Evolutionary conservation across 2,113 vertebrate genomes (phyloP), one percentile per base, ranked within the genome.

Genomic region (Eulemur rufifrons): DNA sequence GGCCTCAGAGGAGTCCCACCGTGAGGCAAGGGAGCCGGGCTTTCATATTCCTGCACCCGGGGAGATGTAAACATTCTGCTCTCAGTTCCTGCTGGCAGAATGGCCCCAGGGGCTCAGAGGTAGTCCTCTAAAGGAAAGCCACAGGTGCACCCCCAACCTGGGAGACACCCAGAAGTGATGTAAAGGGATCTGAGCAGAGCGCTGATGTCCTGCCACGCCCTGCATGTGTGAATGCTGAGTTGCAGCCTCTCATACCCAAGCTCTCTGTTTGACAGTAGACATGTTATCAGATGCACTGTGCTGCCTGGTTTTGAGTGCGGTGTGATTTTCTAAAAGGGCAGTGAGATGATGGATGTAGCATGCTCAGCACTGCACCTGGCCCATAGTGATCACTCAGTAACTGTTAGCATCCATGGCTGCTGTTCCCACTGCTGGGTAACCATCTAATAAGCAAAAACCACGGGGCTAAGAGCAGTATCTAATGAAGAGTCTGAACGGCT

Each of bases 201-300:
- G 20, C 13, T 42, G 39, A 21, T 2, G 0, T 20, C 45, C 25
- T 52, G 37, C 17, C 37, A 0, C 4, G 32, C 61, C 42, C 6
- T 10, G 42, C 11, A 6, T 2, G 3, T 34, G 45, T 59, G 21
- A 69, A 66, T 18, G 68, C 39, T 29, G 32, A 86, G 42, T 29
- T 34, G 11, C 0, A 2, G 47, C 42, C 50, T 76, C 47, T 6
- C 0, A 0, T 25, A 11, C 23, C 20, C 71, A 37, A 45, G 45
- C 71, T 73, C 3, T 85, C 77, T 39, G 0, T 64, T 8, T 50
- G 52, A 9, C 45, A 5, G 29, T 10, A 32, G 27, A n/a, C 32
- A 64, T 64, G 18, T 12, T 10, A 15, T 56, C 64, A 63, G 52
- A 66, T 0, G 4, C 29, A 12, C 37, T 15, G 39, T 13, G 69